These are phyloP conservation scores for Meiosimyza decipiens DNA, from an alignment of 2,888 invertebrate species.

Conservation along the genomic window DNA sequence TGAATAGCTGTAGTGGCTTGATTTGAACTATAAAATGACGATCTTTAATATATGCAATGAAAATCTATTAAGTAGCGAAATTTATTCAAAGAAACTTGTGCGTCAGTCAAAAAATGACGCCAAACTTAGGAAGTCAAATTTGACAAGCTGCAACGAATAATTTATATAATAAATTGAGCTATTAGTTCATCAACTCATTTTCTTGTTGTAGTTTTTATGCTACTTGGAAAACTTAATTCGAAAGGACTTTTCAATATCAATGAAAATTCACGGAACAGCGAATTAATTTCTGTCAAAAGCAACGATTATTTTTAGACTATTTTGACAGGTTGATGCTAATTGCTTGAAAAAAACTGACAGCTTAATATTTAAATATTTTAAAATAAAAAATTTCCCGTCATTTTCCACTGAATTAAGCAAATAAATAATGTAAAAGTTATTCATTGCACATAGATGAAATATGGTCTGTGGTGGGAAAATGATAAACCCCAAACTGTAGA, in stretches of 20 bases:
- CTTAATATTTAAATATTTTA: slow-evolving; percentile 12
- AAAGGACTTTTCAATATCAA: not conserved
- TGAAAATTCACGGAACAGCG: not conserved
- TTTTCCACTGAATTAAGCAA: too few species aligned
- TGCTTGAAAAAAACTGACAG: slow-evolving; percentile 1
- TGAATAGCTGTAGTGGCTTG: too few species aligned
- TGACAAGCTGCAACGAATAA: not conserved
- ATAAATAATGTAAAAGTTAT: too few species aligned
- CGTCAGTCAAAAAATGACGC: too few species aligned
- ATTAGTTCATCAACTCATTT: not conserved
- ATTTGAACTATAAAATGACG: too few species aligned
- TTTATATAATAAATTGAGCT: slow-evolving; percentile 4
- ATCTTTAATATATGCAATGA: too few species aligned
- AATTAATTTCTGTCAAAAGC: not conserved
- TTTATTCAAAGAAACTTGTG: too few species aligned
- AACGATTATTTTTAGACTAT: not conserved
- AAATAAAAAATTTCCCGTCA: not conserved
- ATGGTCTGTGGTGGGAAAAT: too few species aligned
- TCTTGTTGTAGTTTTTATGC: not conserved
- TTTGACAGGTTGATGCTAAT: slow-evolving; percentile 13
- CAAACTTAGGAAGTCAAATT: too few species aligned
- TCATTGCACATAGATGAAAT: too few species aligned
- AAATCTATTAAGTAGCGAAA: too few species aligned
- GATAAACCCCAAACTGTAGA: too few species aligned
- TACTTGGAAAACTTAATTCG: not conserved